These are phyloP conservation scores for Catagonus wagneri DNA, from an alignment of 2,113 vertebrate species.

Conservation along the genomic window DNA sequence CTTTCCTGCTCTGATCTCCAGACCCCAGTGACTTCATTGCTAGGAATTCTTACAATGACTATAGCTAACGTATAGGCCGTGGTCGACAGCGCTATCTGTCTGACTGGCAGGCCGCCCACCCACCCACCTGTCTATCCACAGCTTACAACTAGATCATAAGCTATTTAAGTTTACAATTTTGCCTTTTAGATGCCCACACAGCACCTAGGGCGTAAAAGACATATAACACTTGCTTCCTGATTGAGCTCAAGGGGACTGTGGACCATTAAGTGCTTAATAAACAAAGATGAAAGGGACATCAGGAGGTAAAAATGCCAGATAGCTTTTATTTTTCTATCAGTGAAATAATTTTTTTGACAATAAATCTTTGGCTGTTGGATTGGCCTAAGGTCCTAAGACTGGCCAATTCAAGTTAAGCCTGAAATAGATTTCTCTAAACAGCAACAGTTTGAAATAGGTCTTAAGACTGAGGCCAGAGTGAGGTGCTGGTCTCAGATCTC, in stretches of 20 bases:
- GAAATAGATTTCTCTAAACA: slow-evolving; percentile 57
- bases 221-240: slow-evolving; percentile 19
- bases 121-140: neutral
- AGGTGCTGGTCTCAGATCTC: slow-evolving; percentile 3
- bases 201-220: neutral
- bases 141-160: slow-evolving; percentile 15
- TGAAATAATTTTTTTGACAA: slow-evolving; percentile 35
- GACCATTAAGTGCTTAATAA: neutral
- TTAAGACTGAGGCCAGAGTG: neutral
- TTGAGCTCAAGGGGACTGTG: neutral
- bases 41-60: slow-evolving; percentile 28
- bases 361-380: neutral
- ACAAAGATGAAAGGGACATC: neutral
- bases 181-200: neutral
- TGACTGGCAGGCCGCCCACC: neutral
- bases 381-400: neutral
- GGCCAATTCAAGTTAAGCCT: slow-evolving; percentile 48
- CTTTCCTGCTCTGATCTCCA: neutral
- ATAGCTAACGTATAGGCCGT: neutral
- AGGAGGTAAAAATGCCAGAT: neutral
- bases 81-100: neutral
- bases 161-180: neutral
- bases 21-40: slow-evolving; percentile 28
- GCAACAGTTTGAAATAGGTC: slow-evolving; percentile 47
- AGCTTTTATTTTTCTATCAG: slow-evolving; percentile 51